These are phyloP conservation scores for Siderastrea siderea DNA, from an alignment of 92 coral and sea anemone species.

Conservation along the genomic window DNA sequence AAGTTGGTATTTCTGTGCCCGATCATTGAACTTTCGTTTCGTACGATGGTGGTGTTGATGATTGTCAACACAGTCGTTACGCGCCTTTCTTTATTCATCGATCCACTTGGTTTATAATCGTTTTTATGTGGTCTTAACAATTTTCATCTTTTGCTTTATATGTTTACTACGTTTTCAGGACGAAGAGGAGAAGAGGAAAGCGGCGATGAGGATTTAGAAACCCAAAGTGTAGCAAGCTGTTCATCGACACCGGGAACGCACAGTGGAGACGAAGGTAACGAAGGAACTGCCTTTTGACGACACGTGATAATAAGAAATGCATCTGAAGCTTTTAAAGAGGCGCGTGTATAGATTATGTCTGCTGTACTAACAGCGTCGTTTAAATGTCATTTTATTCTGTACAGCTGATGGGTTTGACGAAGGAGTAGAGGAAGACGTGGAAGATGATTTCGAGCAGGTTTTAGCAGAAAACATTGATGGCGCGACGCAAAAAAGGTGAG, in stretches of 20 bases:
- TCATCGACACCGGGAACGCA: slow-evolving; percentile 70
- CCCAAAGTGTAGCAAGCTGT: slow-evolving; percentile 85
- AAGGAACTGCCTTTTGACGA: slow-evolving; percentile 31
- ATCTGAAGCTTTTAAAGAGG: background rate
- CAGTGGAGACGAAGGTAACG: slow-evolving; percentile 88
- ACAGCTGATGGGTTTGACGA: slow-evolving; percentile 74
- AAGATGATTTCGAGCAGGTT: slow-evolving; percentile 91
- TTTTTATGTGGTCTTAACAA: background rate
- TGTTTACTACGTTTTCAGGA: slow-evolving; percentile 14
- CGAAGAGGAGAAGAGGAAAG: slow-evolving; percentile 43
- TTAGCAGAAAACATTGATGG: slow-evolving; percentile 91
- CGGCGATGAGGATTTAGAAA: slow-evolving; percentile 82
- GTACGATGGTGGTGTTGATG: slow-evolving; percentile 8
- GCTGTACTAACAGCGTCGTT: background rate
- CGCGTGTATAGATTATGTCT: background rate
- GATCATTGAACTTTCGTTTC: slow-evolving; percentile 23
- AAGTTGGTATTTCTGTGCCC: background rate
- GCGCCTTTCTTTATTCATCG: slow-evolving; percentile 30
- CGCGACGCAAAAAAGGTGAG: slow-evolving; percentile 90
- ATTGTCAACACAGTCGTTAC: background rate
- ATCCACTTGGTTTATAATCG: slow-evolving; percentile 1
- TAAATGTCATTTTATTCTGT: background rate
- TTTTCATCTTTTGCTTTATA: background rate
- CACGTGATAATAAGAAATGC: slow-evolving; percentile 32
- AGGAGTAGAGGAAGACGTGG: slow-evolving; percentile 80